phyloP scores from a whole-genome alignment of 2,113 vertebrate species.

The Odocoileus virginianus region DNA sequence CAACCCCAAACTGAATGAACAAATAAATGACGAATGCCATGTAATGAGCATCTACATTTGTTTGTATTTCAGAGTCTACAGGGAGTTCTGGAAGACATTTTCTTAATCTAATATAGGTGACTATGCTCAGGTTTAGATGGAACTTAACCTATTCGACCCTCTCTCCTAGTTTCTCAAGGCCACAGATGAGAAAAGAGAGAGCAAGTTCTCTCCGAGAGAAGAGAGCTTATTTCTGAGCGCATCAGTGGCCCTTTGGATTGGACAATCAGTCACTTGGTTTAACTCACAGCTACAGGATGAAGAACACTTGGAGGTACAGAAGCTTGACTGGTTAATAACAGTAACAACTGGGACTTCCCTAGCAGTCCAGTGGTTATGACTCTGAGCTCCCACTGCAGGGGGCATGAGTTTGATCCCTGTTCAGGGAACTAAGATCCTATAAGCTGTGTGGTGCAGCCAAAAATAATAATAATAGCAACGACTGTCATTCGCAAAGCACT shows the following conservation, averaged over 20 bases:
- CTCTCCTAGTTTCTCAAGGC: neutral
- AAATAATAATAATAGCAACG: neutral
- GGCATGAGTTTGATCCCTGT: neutral
- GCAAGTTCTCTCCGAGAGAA: neutral
- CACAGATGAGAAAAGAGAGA: neutral
- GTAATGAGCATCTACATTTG: neutral
- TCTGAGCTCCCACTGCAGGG: neutral
- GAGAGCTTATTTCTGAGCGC: neutral
- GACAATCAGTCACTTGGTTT: neutral
- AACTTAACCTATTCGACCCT: neutral
- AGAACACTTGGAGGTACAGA: fast-evolving
- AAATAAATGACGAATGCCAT: neutral
- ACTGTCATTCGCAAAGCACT: neutral
- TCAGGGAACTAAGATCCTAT: neutral
- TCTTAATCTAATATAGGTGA: neutral
- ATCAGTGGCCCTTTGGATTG: fast-evolving
- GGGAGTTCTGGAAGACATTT: neutral
- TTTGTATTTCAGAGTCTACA: neutral
- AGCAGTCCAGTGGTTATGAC: no score
- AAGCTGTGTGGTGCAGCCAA: neutral
- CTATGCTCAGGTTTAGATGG: neutral
- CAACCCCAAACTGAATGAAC: neutral
- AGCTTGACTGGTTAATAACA: fast-evolving
- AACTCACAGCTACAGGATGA: fast-evolving
- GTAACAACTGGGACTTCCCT: neutral